Evolutionary conservation across 2,113 vertebrate species (phyloP).

Genomic region (Tragelaphus scriptus): DNA sequence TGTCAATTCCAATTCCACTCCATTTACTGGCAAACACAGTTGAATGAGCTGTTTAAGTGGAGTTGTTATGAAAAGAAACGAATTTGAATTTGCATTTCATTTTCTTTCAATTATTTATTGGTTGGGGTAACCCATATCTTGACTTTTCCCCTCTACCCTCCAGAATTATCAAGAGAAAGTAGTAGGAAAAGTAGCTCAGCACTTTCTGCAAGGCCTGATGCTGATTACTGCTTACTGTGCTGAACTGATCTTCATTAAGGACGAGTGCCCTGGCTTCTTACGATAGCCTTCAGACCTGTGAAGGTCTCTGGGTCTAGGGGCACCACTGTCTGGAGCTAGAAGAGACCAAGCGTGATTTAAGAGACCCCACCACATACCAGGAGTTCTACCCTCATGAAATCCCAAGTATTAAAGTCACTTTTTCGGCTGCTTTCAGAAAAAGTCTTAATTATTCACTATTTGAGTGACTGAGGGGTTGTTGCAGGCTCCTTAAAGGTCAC

Average conservation of each 20-base stretch:
- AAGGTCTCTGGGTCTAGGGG: neutral
- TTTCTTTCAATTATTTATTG: slow-evolving; percentile 56
- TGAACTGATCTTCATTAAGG: neutral
- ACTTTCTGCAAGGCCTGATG: neutral
- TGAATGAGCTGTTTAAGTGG: slow-evolving; percentile 31
- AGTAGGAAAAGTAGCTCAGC: slow-evolving; percentile 37
- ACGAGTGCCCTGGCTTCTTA: neutral
- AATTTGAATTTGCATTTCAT: slow-evolving; percentile 37
- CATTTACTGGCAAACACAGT: slow-evolving; percentile 32
- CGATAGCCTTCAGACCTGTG: neutral
- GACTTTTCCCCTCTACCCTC: slow-evolving; percentile 41
- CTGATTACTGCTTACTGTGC: neutral
- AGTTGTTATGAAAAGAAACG: slow-evolving; percentile 42
- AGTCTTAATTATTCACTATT: neutral
- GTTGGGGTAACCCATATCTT: slow-evolving; percentile 8
- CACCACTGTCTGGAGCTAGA: neutral
- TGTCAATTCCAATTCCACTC: slow-evolving; percentile 50
- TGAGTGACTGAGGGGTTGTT: neutral
- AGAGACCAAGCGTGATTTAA: neutral
- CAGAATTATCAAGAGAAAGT: slow-evolving; percentile 32
- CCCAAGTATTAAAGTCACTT: neutral
- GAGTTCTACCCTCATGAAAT: neutral
- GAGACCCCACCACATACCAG: neutral
- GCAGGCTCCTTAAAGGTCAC: neutral
- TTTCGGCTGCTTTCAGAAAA: neutral